Evolutionary conservation across 1,140 invertebrate genomes (phyloP).

Genomic region (Polypedilum vanderplanki): DNA sequence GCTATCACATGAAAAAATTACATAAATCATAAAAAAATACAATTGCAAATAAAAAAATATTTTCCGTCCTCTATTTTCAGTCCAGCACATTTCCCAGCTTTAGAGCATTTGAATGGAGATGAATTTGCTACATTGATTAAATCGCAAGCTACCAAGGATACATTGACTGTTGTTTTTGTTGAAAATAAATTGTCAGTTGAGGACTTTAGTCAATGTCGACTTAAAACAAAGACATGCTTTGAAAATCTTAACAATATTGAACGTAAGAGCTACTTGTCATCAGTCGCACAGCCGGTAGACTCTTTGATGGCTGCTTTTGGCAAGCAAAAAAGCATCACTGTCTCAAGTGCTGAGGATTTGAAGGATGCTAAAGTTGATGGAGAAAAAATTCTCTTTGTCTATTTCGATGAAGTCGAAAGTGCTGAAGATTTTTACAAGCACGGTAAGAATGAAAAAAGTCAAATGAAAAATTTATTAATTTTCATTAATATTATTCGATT

Average conservation of each 20-base stretch:
- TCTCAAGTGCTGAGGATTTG: background rate
- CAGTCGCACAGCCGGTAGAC: slow-evolving; percentile 39
- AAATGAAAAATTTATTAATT: background rate
- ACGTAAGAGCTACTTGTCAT: slow-evolving; percentile 40
- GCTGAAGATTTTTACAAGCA: slow-evolving; percentile 44
- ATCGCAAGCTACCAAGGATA: background rate
- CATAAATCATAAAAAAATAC: no score
- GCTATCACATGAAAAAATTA: no score
- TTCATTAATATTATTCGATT: background rate
- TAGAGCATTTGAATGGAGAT: background rate
- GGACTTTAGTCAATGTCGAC: slow-evolving; percentile 39
- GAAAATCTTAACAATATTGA: slow-evolving; percentile 37
- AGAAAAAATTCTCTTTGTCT: slow-evolving; percentile 39
- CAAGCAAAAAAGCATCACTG: slow-evolving; percentile 34
- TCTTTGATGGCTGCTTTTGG: slow-evolving; percentile 35
- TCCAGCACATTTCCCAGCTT: background rate
- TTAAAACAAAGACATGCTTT: slow-evolving; percentile 37
- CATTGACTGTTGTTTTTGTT: slow-evolving; percentile 13
- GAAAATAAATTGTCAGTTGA: slow-evolving; percentile 30
- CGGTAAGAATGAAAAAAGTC: slow-evolving; percentile 38
- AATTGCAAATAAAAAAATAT: no score
- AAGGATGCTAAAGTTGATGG: slow-evolving; percentile 35
- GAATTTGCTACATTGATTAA: slow-evolving; percentile 2
- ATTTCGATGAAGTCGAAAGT: slow-evolving; percentile 44
- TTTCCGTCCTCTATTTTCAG: background rate